A percentile compares a stretch with the other conserved stretches of the same genome.
Conservation (phyloP, 1,140 invertebrate genomes). For the Thalassaphorura encarpata region DNA sequence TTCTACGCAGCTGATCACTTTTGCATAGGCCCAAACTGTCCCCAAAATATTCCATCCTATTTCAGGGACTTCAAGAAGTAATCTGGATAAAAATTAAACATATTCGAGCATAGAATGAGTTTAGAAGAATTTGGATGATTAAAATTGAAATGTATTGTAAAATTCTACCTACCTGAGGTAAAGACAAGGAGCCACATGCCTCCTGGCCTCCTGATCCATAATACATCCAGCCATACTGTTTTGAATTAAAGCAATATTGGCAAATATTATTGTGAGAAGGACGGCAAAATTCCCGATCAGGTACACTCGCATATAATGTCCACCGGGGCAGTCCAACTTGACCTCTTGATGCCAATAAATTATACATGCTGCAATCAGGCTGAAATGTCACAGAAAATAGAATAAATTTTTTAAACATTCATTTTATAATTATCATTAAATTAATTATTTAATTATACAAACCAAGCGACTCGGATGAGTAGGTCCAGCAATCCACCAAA, state of each 20-base stretch:
- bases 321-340: conserved; percentile 31
- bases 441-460: conserved; percentile 29
- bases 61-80: conserved; percentile 61
- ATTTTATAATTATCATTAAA: conserved; percentile 1
- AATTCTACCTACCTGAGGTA: conserved; percentile 37
- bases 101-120: background rate
- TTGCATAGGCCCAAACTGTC: conserved; percentile 62
- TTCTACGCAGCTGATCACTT: conserved; percentile 30
- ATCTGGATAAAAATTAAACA: conserved; percentile 40
- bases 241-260: conserved; percentile 34
- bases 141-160: background rate
- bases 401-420: conserved; percentile 7
- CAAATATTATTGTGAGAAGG: conserved; percentile 34
- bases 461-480: conserved; percentile 44
- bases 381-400: conserved; percentile 5
- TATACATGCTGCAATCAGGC: conserved; percentile 31
- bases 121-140: background rate
- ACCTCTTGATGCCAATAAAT: conserved; percentile 31
- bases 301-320: conserved; percentile 28
- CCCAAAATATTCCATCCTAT: conserved; percentile 65
- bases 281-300: conserved; percentile 34
- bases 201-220: conserved; percentile 36
- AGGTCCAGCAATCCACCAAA: conserved; percentile 43
- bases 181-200: conserved; percentile 37
- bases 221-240: conserved; percentile 40